Evolutionary conservation across 2,113 vertebrate species (phyloP), one percentile per base, ranked within the genome.

Genomic region (Xerus inauris): DNA sequence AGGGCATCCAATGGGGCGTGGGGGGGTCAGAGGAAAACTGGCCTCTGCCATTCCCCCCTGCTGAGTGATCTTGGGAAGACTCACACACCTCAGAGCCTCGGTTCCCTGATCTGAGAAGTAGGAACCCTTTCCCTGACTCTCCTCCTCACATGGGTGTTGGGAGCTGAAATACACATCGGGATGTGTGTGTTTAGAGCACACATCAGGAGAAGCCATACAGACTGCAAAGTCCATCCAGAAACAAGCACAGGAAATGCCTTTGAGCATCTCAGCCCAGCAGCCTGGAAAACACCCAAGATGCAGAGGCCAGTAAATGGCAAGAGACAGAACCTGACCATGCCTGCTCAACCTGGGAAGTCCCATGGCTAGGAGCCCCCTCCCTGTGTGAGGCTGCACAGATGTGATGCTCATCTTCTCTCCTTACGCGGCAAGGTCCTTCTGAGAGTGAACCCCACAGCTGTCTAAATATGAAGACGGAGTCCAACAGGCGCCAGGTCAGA

Each of bases 181-280:
- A n/a, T n/a, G n/a, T n/a, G n/a, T n/a, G n/a, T n/a, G n/a, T n/a
- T n/a, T n/a, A n/a, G 24, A 57, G 30, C 30, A 20, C 9, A 2
- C 8, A 2, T 11, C 8, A 45, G 59, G 84, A 54, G 20, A 47
- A 14, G 3, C n/a, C 24, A 32, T 12, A 10, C 19, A 30, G 75
- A 57, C 7, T 26, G 49, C 28, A 0, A 62, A 71, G 49, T 24
- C 40, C 40, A 35, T 35, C 71, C 40, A 54, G 82, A 73, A n/a
- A 45, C 0, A 0, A 42, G 85, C 7, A 57, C 3, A 0, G 49
- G 51, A 89, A 32, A 38, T 35, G 6, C 35, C 24, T n/a, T 4
- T 1, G 26, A 54, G 40, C 32, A 38, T 8, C 0, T 49, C 65
- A 22, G 38, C 38, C 54, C 38, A 0, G 1, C 30, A 28, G 57